Base-by-base conservation (phyloP, 2,888 invertebrate genomes). In the Phragmatobia fuliginosa region DNA sequence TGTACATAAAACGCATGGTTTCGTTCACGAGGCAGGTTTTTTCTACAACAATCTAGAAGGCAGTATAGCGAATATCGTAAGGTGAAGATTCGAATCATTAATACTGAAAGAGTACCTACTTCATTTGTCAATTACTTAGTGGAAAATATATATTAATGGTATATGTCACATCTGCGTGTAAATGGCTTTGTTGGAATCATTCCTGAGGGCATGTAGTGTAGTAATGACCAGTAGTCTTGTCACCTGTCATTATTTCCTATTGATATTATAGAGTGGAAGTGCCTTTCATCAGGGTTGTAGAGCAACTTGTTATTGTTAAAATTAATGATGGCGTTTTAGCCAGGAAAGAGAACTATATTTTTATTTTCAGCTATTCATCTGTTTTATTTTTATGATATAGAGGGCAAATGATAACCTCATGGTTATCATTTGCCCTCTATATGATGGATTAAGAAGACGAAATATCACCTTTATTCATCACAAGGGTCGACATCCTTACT, bases 131-230 rank as follows among this genome's bases (percentile, higher is more conserved):
- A 59, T 32, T n/a, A 66, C 14, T 14, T 18, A 41, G n/a, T 45
- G 25, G 41, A 38, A 60, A 32, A 28, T 45, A 31, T 21, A 18
- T 45, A 45, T 38, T 56, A n/a, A 38, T n/a, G 31, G 21, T 41
- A 31, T 41, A 28, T 41, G 31, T 62, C 31, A 62, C 11, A 62
- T 41, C 21, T 41, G 62, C 62, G 41, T 62, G 62, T 62, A 62
- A 41, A 62, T 62, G 38, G 28, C 31, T 28, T 41, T 41, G 28
- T 41, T 21, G 62, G 62, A 31, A 33, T 33, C 60, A 60, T 60
- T 33, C 33, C 33, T 33, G 33, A 21, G 63, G 31, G 45, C 33
- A 63, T 33, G 41, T 28, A 21, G 41, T 62, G 41, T 41, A 41
- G 28, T 59, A 66, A 38, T 66, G 56, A 38, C 45, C 56, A 11